phyloP scores from a whole-genome alignment of 2,888 invertebrate species.

The Ichneumon xanthorius region DNA sequence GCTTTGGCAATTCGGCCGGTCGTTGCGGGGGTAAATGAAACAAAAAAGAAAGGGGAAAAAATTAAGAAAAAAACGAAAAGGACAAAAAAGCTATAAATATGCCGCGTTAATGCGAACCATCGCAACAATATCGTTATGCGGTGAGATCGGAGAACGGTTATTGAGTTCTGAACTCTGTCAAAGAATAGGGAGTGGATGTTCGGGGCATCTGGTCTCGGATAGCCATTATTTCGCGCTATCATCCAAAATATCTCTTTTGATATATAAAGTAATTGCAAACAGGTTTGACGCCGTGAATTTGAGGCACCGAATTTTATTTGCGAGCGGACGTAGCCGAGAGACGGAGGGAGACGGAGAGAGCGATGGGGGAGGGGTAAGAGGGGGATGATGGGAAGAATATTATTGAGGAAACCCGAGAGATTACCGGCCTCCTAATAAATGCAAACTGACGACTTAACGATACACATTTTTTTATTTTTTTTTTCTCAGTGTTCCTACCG shows the following conservation, averaged over 20 bases:
- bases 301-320: constrained; percentile 43
- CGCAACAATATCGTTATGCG: constrained; percentile 60
- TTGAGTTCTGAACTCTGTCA: constrained; percentile 49
- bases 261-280: constrained; percentile 61
- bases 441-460: constrained; percentile 53
- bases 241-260: constrained; percentile 54
- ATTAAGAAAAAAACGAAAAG: constrained; percentile 32
- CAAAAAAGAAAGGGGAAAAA: constrained; percentile 37
- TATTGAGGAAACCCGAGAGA: constrained; percentile 14
- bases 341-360: neutral
- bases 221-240: constrained; percentile 60
- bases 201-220: constrained; percentile 34
- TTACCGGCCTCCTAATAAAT: constrained; percentile 50
- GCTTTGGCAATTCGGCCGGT: constrained; percentile 6
- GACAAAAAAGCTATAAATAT: constrained; percentile 62
- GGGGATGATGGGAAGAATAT: constrained; percentile 16
- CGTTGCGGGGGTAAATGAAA: constrained; percentile 16
- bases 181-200: constrained; percentile 52
- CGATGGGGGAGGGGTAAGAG: too few species aligned
- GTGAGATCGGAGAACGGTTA: constrained; percentile 49
- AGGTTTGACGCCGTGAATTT: constrained; percentile 54
- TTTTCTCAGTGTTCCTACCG: constrained; percentile 6
- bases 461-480: constrained; percentile 21
- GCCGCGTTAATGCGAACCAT: constrained; percentile 67
- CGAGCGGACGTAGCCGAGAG: constrained; percentile 12